phyloP scores from a whole-genome alignment of 2,888 invertebrate genomes.

The Leucoptera coffeella region DNA sequence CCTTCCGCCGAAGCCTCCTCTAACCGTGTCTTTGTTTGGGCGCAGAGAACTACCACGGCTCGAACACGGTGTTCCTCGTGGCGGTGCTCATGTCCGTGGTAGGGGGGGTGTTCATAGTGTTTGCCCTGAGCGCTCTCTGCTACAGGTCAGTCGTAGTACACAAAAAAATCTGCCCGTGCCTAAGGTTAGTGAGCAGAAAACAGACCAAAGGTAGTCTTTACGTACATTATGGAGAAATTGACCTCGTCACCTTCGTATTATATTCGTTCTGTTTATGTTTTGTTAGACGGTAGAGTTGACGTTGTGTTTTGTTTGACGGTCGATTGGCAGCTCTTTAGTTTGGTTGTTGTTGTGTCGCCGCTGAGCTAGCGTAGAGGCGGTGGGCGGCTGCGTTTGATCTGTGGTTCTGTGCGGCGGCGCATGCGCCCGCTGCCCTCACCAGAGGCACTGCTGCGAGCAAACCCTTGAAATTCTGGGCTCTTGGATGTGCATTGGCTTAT shows the following conservation, averaged over 20 bases:
- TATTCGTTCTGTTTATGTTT: slow-evolving; percentile 53
- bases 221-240: slow-evolving; percentile 49
- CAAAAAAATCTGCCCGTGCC: slow-evolving; percentile 97
- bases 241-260: slow-evolving; percentile 54
- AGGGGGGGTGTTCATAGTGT: slow-evolving; percentile 98
- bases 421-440: slow-evolving; percentile 28
- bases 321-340: slow-evolving; percentile 26
- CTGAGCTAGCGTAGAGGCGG: slow-evolving; percentile 49
- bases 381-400: slow-evolving; percentile 50
- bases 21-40: slow-evolving; percentile 37
- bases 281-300: slow-evolving; percentile 51
- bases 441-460: slow-evolving; percentile 40
- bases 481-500: slow-evolving; percentile 53
- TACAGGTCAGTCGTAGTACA: slow-evolving; percentile 99
- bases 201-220: slow-evolving; percentile 63
- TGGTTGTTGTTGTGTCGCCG: slow-evolving; percentile 13
- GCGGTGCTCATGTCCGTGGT: slow-evolving; percentile 97
- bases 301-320: slow-evolving; percentile 44
- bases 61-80: slow-evolving; percentile 96
- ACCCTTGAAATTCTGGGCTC: slow-evolving; percentile 54
- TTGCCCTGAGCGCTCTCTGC: slow-evolving; percentile 98
- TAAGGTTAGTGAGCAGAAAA: slow-evolving; percentile 95
- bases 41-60: slow-evolving; percentile 94
- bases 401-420: slow-evolving; percentile 49
- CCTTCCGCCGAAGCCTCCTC: slow-evolving; percentile 12